phyloP scores from a whole-genome alignment of 2,888 invertebrate genomes.

The Scelioninae gen. 1 region DNA sequence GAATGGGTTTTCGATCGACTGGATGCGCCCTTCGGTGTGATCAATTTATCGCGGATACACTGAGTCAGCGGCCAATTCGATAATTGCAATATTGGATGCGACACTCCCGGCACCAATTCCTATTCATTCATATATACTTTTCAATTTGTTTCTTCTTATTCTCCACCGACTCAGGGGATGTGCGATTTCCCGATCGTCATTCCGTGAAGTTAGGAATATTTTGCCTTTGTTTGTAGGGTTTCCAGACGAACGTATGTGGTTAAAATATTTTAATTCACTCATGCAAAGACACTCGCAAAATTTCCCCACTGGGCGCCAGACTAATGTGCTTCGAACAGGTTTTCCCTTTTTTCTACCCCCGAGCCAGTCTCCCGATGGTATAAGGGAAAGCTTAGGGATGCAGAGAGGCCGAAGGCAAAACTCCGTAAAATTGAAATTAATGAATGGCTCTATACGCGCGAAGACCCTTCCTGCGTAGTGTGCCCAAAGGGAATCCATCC shows the following conservation, averaged over 20 bases:
- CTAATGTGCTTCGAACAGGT: too few relatives aligned
- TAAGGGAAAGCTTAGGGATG: too few relatives aligned
- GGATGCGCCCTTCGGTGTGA: slow-evolving; percentile 46
- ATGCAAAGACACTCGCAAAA: slow-evolving; percentile 55
- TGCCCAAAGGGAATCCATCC: slow-evolving; percentile 76
- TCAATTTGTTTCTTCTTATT: not conserved
- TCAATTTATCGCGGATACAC: slow-evolving; percentile 51
- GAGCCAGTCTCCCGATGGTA: too few relatives aligned
- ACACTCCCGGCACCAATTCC: slow-evolving; percentile 38
- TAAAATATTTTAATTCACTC: slow-evolving; percentile 67
- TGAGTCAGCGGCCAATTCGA: slow-evolving; percentile 54
- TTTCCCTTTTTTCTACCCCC: too few relatives aligned
- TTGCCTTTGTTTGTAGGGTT: slow-evolving; percentile 27
- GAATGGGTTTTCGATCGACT: slow-evolving; percentile 61
- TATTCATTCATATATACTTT: slow-evolving; percentile 19
- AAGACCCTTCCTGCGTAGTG: slow-evolving; percentile 69
- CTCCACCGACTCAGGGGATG: slow-evolving; percentile 20
- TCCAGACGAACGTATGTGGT: slow-evolving; percentile 24
- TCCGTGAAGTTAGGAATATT: slow-evolving; percentile 51
- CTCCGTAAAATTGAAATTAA: too few relatives aligned
- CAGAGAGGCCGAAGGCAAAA: too few relatives aligned
- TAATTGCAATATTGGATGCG: slow-evolving; percentile 53
- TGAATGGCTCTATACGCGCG: too few relatives aligned
- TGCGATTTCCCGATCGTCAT: slow-evolving; percentile 7
- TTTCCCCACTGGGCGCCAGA: too few relatives aligned